phyloP scores from a whole-genome alignment of 1,140 invertebrate species.

The Drosophila arizonae region DNA sequence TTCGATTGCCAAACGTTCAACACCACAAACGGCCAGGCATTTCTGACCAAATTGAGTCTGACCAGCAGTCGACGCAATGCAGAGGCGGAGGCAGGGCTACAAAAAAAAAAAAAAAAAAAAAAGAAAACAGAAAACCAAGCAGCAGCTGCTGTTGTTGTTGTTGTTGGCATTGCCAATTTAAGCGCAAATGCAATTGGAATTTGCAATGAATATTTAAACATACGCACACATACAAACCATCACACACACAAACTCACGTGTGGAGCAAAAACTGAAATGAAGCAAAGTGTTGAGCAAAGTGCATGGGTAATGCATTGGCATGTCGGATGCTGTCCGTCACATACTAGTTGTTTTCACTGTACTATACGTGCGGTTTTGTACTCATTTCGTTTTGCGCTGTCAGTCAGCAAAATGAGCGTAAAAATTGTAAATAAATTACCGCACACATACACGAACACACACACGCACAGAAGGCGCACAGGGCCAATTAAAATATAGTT shows the following conservation, averaged over 20 bases:
- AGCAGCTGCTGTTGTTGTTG: slow-evolving; percentile 31
- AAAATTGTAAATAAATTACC: slow-evolving; percentile 63
- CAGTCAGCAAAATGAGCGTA: slow-evolving; percentile 60
- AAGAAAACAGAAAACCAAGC: slow-evolving; percentile 30
- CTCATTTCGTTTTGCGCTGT: slow-evolving; percentile 39
- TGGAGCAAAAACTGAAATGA: slow-evolving; percentile 53
- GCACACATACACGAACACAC: neutral
- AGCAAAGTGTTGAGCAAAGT: slow-evolving; percentile 75
- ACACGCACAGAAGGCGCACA: slow-evolving; percentile 15
- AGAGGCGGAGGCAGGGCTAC: neutral
- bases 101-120: slow-evolving; percentile 16
- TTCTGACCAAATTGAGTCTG: slow-evolving; percentile 53
- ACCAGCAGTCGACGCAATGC: slow-evolving; percentile 36
- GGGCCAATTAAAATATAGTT: slow-evolving; percentile 62
- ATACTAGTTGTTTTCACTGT: slow-evolving; percentile 20
- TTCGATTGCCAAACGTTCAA: slow-evolving; percentile 27
- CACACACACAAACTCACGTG: neutral
- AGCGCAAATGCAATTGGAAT: slow-evolving; percentile 76
- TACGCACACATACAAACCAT: slow-evolving; percentile 38
- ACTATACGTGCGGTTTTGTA: slow-evolving; percentile 23
- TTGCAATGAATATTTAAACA: slow-evolving; percentile 75
- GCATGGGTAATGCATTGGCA: slow-evolving; percentile 61
- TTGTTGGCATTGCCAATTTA: slow-evolving; percentile 74
- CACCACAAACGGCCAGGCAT: slow-evolving; percentile 43
- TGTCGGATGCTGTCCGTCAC: slow-evolving; percentile 41